Evolutionary conservation across 2,888 invertebrate genomes (phyloP), one percentile per base, ranked within the genome.

Genomic region (Imbricaverruca yamaguchii): DNA sequence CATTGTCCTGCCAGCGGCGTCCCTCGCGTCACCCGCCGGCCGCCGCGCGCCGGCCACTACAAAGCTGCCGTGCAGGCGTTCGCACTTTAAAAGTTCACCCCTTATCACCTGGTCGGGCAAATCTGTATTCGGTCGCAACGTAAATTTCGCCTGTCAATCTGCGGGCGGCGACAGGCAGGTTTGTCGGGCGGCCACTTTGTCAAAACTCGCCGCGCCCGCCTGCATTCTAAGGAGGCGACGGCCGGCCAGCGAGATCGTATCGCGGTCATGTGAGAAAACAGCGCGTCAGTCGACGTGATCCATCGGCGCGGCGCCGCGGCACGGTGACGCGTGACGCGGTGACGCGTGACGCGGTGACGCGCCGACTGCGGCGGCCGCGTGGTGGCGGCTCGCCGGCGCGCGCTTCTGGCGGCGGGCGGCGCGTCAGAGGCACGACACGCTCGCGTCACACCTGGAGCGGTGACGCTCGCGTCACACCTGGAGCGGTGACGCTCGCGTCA

Each of bases 141-240:
- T 39, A 39, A 39, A 39, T 39, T 39, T 39, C 39, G 39, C 39
- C 39, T 39, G 39, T 39, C 39, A 39, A 39, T 39, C 39, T 1
- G 39, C 39, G 39, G 39, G 39, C 39, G 39, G 39, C 39, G 39
- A 39, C 39, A 39, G 39, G 67, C 67, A 25, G 25, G 25, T 23
- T 12, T 53, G 69, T 13, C 69, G 18, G 69, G 15, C 69, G 74
- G 53, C 74, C 74, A 74, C 74, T 74, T 74, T 74, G 74, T 74
- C 74, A 74, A 74, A 74, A 74, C 74, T 55, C 13, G 69, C 53
- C 18, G 8, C 74, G 74, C 74, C 61, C 6, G 21, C 12, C 74
- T 61, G 74, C 74, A 74, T 53, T 12, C 74, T 21, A 21, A 74
- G 55, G 10, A 55, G 53, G 23, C 74, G 74, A 3, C 69, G 13